A percentile compares a stretch with the other conserved stretches of the same genome.
Conservation (phyloP, 2,113 vertebrate species). For the Trichomycterus rosablanca region DNA sequence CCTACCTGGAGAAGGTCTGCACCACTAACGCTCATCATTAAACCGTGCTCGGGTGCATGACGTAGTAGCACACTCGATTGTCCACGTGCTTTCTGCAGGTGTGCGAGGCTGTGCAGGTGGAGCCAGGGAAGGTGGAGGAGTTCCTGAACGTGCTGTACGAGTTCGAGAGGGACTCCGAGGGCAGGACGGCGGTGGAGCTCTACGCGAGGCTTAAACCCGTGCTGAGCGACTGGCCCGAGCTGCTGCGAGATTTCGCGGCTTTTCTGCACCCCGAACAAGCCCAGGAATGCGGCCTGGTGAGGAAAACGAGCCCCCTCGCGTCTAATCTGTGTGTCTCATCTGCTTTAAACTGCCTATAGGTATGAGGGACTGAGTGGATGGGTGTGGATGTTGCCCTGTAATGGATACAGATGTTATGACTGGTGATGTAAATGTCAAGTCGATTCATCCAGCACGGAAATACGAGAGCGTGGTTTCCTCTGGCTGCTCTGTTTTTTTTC, state of each 20-base stretch:
- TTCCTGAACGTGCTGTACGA: conserved; percentile 77
- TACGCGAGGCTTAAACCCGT: conserved; percentile 64
- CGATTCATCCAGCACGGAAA: too few relatives aligned
- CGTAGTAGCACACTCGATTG: neutral
- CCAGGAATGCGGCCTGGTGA: conserved; percentile 79
- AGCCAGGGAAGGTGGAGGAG: conserved; percentile 72
- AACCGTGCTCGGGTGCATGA: too few relatives aligned
- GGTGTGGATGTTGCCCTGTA: too few relatives aligned
- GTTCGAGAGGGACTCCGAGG: conserved; percentile 63
- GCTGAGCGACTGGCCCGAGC: conserved; percentile 77
- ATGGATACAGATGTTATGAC: too few relatives aligned
- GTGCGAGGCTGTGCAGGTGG: conserved; percentile 68
- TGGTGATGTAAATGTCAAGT: too few relatives aligned
- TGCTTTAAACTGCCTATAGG: too few relatives aligned
- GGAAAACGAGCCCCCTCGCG: neutral
- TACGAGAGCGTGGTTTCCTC: too few relatives aligned
- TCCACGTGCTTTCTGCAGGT: conserved; percentile 62
- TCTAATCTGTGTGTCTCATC: too few relatives aligned
- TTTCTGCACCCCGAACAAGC: conserved; percentile 81
- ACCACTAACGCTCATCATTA: too few relatives aligned
- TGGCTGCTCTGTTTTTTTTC: too few relatives aligned
- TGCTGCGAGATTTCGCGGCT: conserved; percentile 83
- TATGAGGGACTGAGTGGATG: too few relatives aligned
- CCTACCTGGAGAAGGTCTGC: conserved; percentile 77
- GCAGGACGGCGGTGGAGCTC: conserved; percentile 66